Percentiles rank a stretch among this genome's conserved stretches.
Evolutionary conservation across 2,888 invertebrate species (phyloP).

Genomic region (Tetragnatha montana): DNA sequence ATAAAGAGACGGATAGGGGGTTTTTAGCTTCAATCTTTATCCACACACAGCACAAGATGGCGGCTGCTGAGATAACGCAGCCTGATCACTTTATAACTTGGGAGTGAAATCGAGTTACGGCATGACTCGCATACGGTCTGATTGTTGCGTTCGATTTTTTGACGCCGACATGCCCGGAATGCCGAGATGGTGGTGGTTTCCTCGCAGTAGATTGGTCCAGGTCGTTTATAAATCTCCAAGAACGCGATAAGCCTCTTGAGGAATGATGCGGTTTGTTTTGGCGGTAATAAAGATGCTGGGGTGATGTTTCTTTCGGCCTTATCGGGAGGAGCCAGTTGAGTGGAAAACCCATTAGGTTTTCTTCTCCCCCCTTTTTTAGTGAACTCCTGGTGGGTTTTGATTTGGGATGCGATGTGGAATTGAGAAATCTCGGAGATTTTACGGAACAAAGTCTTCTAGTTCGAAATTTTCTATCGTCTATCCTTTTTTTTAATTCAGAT

Average conservation of each 20-base stretch:
- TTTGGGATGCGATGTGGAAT: too few relatives aligned
- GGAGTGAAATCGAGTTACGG: constrained; percentile 25
- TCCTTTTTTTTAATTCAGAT: too few relatives aligned
- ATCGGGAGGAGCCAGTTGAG: too few relatives aligned
- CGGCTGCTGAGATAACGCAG: constrained; percentile 18
- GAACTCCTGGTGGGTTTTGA: too few relatives aligned
- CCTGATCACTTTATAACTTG: constrained; percentile 41
- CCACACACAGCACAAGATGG: constrained; percentile 19
- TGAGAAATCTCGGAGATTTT: too few relatives aligned
- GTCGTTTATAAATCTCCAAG: background rate
- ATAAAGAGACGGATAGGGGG: constrained; percentile 55
- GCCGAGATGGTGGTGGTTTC: background rate
- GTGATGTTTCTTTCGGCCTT: too few relatives aligned
- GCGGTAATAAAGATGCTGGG: too few relatives aligned
- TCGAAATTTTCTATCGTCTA: too few relatives aligned
- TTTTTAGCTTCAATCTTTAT: constrained; percentile 58
- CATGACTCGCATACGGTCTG: constrained; percentile 33
- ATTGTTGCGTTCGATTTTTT: background rate
- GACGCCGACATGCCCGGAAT: background rate
- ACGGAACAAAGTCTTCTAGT: too few relatives aligned
- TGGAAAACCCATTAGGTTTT: too few relatives aligned
- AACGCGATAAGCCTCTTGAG: background rate
- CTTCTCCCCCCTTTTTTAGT: too few relatives aligned
- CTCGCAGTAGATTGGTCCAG: background rate
- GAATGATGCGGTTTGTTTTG: too few relatives aligned